Base-by-base conservation (phyloP, 2,113 vertebrate species). In the Cavia aperea region DNA sequence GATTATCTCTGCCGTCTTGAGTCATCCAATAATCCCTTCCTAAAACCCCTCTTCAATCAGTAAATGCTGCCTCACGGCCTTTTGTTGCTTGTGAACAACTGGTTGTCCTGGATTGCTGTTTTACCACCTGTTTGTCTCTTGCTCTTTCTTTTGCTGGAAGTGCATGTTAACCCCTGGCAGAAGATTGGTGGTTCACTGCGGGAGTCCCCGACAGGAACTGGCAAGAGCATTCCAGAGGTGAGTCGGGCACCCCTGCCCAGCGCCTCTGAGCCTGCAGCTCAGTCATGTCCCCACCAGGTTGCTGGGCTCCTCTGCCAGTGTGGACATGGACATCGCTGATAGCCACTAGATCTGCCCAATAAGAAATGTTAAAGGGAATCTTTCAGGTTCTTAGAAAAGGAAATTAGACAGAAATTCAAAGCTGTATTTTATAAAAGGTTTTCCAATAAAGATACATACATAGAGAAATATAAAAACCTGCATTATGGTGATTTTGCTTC, bases 401-500 rank as follows among this genome's bases (percentile, higher is more conserved):
- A 83, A 12, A 39, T 24, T 56, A 84, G 62, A 70, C 0, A 23
- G 60, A 46, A 81, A 85, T 39, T 62, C 31, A 24, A 88, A 88
- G 63, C 21, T 24, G 79, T 12, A 91, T 63, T 49, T 49, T 75
- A 62, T 46, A 88, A 51, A 51, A 54, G 81, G 66, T n/a, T 49
- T 70, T 88, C 63, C n/a, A 83, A 23, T 79, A 72, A 65, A 26
- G 43, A n/a, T 78, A 88, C 93, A 73, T 68, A 91, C 19, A 88
- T 10, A 78, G 29, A 78, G 43, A 93, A 88, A 87, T n/a, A 58
- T 24, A 84, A 91, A 72, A 93, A 26, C 4, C 11, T 79, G 9
- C 51, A 86, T 58, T 49, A 82, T 31, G 36, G 5, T 58, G 66
- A 88, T 84, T 91, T 78, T 92, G 79, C 62, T 79, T 92, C 79